These are phyloP conservation scores for Amphibalanus amphitrite DNA, from an alignment of 1,140 invertebrate genomes.

Conservation along the genomic window DNA sequence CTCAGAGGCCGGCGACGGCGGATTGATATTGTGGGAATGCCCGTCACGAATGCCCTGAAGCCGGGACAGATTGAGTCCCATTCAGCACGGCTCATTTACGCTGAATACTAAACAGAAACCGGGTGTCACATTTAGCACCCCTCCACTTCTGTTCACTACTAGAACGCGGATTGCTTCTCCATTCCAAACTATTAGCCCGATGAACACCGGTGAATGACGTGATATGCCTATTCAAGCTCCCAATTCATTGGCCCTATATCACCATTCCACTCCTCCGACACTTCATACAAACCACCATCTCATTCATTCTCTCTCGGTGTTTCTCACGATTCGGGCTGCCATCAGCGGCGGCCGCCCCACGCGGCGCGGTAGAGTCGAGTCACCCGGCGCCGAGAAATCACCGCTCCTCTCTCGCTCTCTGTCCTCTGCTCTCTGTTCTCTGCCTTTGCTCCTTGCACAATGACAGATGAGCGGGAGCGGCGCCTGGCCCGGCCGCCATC, in stretches of 20 bases:
- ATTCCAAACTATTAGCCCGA: background rate
- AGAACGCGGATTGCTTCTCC: background rate
- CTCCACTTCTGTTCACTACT: background rate
- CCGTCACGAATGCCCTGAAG: background rate
- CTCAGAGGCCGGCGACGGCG: too few relatives aligned
- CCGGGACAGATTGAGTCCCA: background rate
- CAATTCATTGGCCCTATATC: too few relatives aligned
- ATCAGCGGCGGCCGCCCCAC: too few relatives aligned
- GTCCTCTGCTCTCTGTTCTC: background rate
- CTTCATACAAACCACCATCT: too few relatives aligned
- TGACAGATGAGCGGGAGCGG: background rate
- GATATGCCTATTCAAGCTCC: too few relatives aligned
- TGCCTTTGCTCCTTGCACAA: background rate
- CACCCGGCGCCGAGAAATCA: too few relatives aligned
- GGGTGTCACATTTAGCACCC: background rate
- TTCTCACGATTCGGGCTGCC: too few relatives aligned
- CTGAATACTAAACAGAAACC: background rate
- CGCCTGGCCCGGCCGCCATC: background rate
- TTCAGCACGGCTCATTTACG: background rate
- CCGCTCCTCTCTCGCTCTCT: background rate
- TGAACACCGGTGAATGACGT: background rate
- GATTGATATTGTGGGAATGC: background rate
- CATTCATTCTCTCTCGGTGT: too few relatives aligned
- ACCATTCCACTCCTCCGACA: too few relatives aligned
- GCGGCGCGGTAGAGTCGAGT: too few relatives aligned